Conservation (phyloP, 2,113 vertebrate genomes). For the Nannobrachium achirus region DNA sequence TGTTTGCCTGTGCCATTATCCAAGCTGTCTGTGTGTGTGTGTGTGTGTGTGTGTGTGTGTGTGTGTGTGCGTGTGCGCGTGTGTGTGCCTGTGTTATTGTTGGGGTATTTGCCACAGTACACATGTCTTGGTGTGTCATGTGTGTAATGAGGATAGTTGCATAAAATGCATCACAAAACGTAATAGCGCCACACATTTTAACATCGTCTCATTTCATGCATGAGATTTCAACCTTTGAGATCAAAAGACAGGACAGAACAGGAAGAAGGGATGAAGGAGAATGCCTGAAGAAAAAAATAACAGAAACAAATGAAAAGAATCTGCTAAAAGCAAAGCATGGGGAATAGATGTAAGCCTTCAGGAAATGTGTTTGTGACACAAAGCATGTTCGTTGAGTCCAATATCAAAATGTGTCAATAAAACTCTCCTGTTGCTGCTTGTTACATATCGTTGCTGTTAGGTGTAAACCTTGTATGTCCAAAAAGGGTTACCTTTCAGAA, state of each 20-base stretch:
- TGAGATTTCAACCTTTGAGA: slow-evolving; percentile 44
- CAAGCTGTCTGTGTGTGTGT: slow-evolving; percentile 7
- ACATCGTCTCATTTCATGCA: slow-evolving; percentile 11
- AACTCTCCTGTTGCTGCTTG: slow-evolving; percentile 35
- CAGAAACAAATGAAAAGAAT: not conserved
- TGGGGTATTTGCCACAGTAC: too few relatives aligned
- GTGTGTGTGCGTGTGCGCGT: not conserved
- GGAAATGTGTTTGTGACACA: slow-evolving; percentile 40
- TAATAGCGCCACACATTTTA: slow-evolving; percentile 30
- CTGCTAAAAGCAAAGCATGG: slow-evolving; percentile 23
- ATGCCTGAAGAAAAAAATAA: slow-evolving; percentile 8
- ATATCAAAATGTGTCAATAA: slow-evolving; percentile 47
- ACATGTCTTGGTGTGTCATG: too few relatives aligned
- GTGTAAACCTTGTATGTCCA: too few relatives aligned
- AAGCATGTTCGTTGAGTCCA: slow-evolving; percentile 30
- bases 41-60: slow-evolving; percentile 10
- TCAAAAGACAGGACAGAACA: slow-evolving; percentile 32
- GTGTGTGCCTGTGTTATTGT: not conserved
- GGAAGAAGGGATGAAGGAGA: slow-evolving; percentile 23
- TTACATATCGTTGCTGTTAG: slow-evolving; percentile 21
- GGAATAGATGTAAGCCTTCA: not conserved
- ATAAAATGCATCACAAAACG: slow-evolving; percentile 53
- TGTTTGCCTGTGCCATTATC: too few relatives aligned
- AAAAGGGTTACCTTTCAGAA: too few relatives aligned
- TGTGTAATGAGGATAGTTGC: slow-evolving; percentile 27